phyloP scores from a whole-genome alignment of 1,140 invertebrate genomes.

The Rhyzopertha dominica region DNA sequence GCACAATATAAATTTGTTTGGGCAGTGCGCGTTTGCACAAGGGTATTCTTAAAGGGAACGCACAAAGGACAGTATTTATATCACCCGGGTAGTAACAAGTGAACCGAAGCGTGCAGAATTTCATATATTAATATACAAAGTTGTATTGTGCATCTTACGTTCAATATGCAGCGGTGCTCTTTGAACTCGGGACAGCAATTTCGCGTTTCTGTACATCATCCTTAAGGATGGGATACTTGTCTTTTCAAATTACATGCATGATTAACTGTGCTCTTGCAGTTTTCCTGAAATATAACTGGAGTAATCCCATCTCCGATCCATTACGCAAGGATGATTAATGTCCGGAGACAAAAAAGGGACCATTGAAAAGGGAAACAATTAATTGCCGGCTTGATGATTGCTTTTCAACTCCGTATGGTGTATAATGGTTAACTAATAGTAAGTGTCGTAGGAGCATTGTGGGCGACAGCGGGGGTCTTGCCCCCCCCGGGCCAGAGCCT shows the following conservation, averaged over 20 bases:
- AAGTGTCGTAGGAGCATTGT: conserved; percentile 16
- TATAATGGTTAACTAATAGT: conserved; percentile 22
- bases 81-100: conserved; percentile 34
- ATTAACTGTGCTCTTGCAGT: conserved; percentile 29
- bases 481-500: conserved; percentile 12
- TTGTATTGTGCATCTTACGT: conserved; percentile 35
- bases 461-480: conserved; percentile 14
- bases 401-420: too few relatives aligned
- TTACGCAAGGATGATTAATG: too few relatives aligned
- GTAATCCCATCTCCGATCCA: too few relatives aligned
- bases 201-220: conserved; percentile 24
- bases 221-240: conserved; percentile 22
- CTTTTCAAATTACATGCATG: conserved; percentile 35
- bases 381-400: too few relatives aligned
- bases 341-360: too few relatives aligned
- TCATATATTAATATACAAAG: conserved; percentile 41
- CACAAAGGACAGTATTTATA: conserved; percentile 40
- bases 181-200: conserved; percentile 32
- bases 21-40: conserved; percentile 33
- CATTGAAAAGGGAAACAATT: too few relatives aligned
- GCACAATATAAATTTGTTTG: conserved; percentile 38
- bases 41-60: conserved; percentile 22
- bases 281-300: conserved; percentile 26
- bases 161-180: conserved; percentile 28
- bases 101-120: conserved; percentile 36